phyloP scores from a whole-genome alignment of 2,113 vertebrate species.

The Semnornis frantzii region DNA sequence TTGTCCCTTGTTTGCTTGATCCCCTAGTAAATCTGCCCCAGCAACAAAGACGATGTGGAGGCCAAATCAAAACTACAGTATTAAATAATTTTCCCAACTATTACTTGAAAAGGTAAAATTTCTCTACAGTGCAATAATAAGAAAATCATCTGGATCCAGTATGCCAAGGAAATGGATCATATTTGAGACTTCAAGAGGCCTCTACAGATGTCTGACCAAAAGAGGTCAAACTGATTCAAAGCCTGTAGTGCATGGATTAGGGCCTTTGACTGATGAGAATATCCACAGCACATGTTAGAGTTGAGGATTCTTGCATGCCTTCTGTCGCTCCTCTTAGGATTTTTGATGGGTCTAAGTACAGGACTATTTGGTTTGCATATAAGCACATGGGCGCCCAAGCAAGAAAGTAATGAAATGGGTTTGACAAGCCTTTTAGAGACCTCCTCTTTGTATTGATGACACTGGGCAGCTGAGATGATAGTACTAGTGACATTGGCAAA shows the following conservation, averaged over 20 bases:
- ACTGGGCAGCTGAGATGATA: not conserved
- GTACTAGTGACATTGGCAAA: not conserved
- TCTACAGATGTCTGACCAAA: conserved; percentile 75
- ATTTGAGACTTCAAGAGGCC: conserved; percentile 69
- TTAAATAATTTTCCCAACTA: conserved; percentile 71
- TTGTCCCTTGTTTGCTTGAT: conserved; percentile 44
- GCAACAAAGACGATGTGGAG: conserved; percentile 42
- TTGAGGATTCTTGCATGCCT: not conserved
- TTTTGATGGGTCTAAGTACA: not conserved
- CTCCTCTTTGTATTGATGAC: too few relatives aligned
- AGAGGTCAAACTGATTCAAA: conserved; percentile 45
- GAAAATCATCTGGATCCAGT: conserved; percentile 76
- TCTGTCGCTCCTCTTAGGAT: not conserved
- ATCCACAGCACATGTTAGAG: conserved; percentile 18
- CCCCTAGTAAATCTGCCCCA: conserved; percentile 53
- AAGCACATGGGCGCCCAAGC: not conserved
- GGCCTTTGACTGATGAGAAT: conserved; percentile 42
- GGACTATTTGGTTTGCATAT: not conserved
- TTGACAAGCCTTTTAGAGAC: not conserved
- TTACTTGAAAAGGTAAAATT: conserved; percentile 65
- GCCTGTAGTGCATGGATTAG: not conserved
- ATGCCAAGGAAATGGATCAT: conserved; percentile 68
- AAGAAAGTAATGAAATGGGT: not conserved
- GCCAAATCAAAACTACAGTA: conserved; percentile 70
- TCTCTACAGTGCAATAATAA: conserved; percentile 58